A percentile compares a stretch with the other conserved stretches of the same genome.
Evolutionary conservation across 2,113 vertebrate species (phyloP).

Genomic region (Brevimyrus niger): DNA sequence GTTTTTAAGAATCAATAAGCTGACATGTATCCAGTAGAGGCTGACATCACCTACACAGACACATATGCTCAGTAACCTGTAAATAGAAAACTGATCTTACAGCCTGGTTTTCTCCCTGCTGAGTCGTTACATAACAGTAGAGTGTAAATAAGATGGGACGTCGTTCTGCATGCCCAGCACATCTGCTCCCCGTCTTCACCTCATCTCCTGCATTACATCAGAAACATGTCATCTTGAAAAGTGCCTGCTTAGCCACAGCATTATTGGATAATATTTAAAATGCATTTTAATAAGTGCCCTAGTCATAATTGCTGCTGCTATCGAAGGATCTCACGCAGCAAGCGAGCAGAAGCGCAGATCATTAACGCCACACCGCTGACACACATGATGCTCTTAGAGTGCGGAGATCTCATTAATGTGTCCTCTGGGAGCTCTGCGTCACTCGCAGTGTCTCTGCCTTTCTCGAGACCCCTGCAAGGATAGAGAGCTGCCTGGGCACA

Average conservation of each 20-base stretch:
- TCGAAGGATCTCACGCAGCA: neutral
- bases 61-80: neutral
- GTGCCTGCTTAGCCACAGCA: neutral
- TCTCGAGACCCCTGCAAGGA: slow-evolving; percentile 35
- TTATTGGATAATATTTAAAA: slow-evolving; percentile 8
- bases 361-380: slow-evolving; percentile 27
- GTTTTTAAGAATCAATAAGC: neutral
- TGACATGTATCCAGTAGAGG: neutral
- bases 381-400: slow-evolving; percentile 36
- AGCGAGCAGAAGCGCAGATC: neutral
- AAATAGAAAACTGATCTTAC: neutral
- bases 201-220: neutral
- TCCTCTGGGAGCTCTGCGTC: slow-evolving; percentile 41
- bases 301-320: neutral
- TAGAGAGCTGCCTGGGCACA: slow-evolving; percentile 20
- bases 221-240: neutral
- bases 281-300: neutral
- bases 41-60: neutral
- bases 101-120: neutral
- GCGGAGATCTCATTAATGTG: slow-evolving; percentile 56
- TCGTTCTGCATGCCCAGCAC: neutral
- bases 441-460: slow-evolving; percentile 37
- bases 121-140: neutral
- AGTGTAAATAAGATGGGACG: neutral
- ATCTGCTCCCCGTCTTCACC: neutral